Evolutionary conservation across 2,113 vertebrate species (phyloP).

Genomic region (Apeltes quadracus): DNA sequence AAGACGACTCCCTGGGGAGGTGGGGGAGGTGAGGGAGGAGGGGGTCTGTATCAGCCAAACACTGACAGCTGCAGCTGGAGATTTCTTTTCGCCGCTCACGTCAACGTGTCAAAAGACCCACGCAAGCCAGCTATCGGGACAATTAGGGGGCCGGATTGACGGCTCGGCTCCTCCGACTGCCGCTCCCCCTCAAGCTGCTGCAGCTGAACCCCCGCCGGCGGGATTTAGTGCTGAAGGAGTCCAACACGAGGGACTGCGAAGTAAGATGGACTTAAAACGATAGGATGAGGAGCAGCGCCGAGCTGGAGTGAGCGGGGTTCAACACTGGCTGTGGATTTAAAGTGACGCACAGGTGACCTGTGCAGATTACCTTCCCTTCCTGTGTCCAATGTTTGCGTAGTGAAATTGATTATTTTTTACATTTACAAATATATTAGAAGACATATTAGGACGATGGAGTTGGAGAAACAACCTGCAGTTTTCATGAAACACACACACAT

Average conservation of each 20-base stretch:
- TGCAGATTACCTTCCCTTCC: background rate
- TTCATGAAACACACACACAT: background rate
- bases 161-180: conserved; percentile 29
- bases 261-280: conserved; percentile 60
- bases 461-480: background rate
- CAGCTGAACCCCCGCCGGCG: conserved; percentile 23
- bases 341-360: conserved; percentile 13
- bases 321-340: conserved; percentile 24
- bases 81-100: conserved; percentile 9
- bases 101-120: background rate
- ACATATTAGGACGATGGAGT: background rate
- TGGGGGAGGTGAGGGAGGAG: too few relatives aligned
- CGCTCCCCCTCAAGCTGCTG: conserved; percentile 40
- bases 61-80: background rate
- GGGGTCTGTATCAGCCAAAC: conserved; percentile 11
- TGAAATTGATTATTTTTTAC: background rate
- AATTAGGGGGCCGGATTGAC: conserved; percentile 13
- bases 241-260: conserved; percentile 38
- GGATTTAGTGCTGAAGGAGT: conserved; percentile 45
- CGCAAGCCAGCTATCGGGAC: conserved; percentile 3
- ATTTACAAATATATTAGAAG: background rate
- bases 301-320: conserved; percentile 29
- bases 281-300: conserved; percentile 38
- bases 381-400: background rate
- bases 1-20: background rate